Base-by-base conservation (phyloP, 2,797 vertebrate species). In the Loris lydekkerianus region DNA sequence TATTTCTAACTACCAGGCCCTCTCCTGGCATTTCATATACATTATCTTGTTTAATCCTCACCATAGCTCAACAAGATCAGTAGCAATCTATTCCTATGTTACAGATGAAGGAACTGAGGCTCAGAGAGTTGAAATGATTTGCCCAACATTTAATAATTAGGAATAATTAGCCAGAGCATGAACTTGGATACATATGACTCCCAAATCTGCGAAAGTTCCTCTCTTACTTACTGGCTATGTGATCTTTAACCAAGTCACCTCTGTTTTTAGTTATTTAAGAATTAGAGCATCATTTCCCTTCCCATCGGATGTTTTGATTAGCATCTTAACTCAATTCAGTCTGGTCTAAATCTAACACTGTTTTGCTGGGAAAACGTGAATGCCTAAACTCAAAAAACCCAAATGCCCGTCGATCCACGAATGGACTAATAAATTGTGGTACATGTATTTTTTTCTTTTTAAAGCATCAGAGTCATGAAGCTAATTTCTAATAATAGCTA, bases 401-500 rank as follows among this genome's bases (percentile, higher is more conserved):
- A 34, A 34, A 34, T 34, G 34, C 34, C 34, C 34, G 34, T 34
- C 34, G 34, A 34, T 34, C 34, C 34, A 34, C 34, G 34, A 34
- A 34, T 34, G 34, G 34, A 34, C 34, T 34, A 34, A 34, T 34
- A 34, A 34, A 34, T 34, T 34, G 34, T 34, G 34, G 34, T 34
- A 34, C 34, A 34, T 34, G 34, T 34, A 34, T 34, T 88, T 87
- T 31, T 46, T 86, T 37, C 80, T 94, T 87, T 93, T 80, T 63
- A 80, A 92, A 72, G 27, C n/a, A 93, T 15, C 56, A 53, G 25
- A 88, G 29, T 73, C 56, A 58, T 89, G 4, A 95, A 86, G 15
- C 37, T 95, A 72, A 80, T 93, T 85, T 91, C 29, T 80, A 82
- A 91, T 69, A 65, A 89, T 67, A 84, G 20, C 76, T 43, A 76